Evolutionary conservation across 2,888 invertebrate genomes (phyloP).

Genomic region (Eupithecia centaureata): DNA sequence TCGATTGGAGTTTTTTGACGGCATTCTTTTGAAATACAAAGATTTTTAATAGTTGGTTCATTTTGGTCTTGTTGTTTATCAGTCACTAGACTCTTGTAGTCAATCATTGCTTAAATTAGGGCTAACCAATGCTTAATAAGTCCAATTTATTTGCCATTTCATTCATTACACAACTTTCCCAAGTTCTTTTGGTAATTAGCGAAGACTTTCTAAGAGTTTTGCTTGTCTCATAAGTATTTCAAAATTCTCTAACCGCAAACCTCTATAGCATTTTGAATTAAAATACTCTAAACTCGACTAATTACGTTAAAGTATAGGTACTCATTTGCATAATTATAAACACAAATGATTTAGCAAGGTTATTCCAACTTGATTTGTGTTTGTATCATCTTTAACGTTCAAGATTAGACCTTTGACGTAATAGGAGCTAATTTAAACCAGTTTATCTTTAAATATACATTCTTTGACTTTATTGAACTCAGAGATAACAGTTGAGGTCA

Average conservation of each 20-base stretch:
- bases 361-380: conserved; percentile 16
- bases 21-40: background rate
- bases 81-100: background rate
- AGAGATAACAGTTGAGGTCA: conserved; percentile 33
- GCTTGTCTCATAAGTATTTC: background rate
- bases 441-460: conserved; percentile 51
- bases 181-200: too few species aligned
- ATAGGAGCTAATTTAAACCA: conserved; percentile 45
- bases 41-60: too few species aligned
- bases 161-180: background rate
- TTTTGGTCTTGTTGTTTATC: background rate
- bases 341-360: background rate
- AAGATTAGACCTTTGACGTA: conserved; percentile 51
- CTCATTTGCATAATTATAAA: conserved; percentile 4
- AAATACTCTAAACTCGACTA: background rate
- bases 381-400: conserved; percentile 29
- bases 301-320: background rate
- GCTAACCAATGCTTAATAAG: background rate
- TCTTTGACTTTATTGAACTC: conserved; percentile 49
- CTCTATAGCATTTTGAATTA: background rate
- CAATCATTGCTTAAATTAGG: background rate
- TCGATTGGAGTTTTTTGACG: background rate
- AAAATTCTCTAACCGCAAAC: background rate
- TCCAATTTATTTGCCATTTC: background rate
- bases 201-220: too few species aligned